Percentiles rank a stretch among this genome's conserved stretches.
These are phyloP conservation scores for Pachycephus smyrnensis DNA, from an alignment of 2,888 invertebrate genomes.

Conservation along the genomic window DNA sequence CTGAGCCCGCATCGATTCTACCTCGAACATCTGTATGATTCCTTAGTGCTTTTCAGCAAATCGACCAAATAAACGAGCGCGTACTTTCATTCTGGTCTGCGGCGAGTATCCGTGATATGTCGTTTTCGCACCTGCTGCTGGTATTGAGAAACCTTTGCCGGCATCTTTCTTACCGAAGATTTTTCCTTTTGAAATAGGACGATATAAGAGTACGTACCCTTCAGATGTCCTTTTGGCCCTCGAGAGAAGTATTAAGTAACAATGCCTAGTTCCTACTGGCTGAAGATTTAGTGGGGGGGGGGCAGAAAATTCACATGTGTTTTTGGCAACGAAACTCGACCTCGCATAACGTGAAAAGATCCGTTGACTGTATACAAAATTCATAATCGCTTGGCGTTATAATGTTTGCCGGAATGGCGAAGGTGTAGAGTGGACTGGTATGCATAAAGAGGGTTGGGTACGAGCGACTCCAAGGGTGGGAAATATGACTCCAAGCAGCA, in stretches of 20 bases:
- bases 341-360: background rate
- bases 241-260: background rate
- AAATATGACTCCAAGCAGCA: slow-evolving; percentile 43
- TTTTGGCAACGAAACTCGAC: background rate
- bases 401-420: slow-evolving; percentile 49
- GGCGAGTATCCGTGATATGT: background rate
- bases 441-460: slow-evolving; percentile 35
- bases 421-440: slow-evolving; percentile 36
- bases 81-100: background rate
- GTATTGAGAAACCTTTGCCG: background rate
- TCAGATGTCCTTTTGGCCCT: too few species aligned
- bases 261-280: background rate
- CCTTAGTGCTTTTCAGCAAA: slow-evolving; percentile 3
- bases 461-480: slow-evolving; percentile 22
- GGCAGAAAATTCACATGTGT: background rate
- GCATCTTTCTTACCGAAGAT: background rate
- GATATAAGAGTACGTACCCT: background rate
- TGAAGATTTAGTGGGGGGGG: background rate
- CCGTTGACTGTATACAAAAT: slow-evolving; percentile 45
- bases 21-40: slow-evolving; percentile 33
- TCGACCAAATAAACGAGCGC: background rate
- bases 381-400: slow-evolving; percentile 56
- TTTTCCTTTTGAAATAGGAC: background rate
- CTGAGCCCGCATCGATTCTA: slow-evolving; percentile 33
- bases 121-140: background rate